Base-by-base conservation (phyloP, 2,113 vertebrate species). In the Pycnonotus jocosus region DNA sequence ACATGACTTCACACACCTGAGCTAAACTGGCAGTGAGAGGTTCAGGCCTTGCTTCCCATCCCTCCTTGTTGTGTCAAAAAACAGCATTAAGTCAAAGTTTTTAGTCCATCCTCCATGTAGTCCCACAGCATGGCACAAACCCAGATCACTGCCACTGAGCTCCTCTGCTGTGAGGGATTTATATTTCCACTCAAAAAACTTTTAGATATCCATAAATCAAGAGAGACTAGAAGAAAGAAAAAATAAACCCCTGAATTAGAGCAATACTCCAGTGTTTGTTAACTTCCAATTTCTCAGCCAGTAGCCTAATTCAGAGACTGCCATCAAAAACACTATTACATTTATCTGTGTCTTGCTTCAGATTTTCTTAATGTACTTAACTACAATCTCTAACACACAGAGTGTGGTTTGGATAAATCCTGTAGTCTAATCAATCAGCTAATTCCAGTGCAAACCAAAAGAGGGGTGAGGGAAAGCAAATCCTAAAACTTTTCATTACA, bases 401-500 rank as follows among this genome's bases (percentile, higher is more conserved):
- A 89, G 74, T 45, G 73, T 82, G 84, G 72, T 79, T 92, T 90
- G 93, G 76, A 88, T 88, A 97, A 96, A 96, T 93, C 94, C 93
- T 95, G 92, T 92, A 94, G 96, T 94, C 94, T 96, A 95, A 96
- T 96, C 94, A 96, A 96, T 97, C 93, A 93, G 88, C 72, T 96
- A 96, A 96, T 95, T 93, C 93, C 73, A 86, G 31, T 92, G 77
- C 81, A 56, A 93, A 23, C 65, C 91, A 95, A 91, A 94, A 35
- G 9, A 2, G 38, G 57, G 45, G 30, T 18, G 45, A 77, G 15
- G 31, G 18, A 69, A 81, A 88, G 56, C 62, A 88, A 88, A 93
- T 65, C 54, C 81, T 83, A 76, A 87, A 95, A 94, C 68, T 96
- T 96, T 92, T 86, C 82, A 86, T 86, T 90, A 86, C 60, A 21